phyloP scores from a whole-genome alignment of 2,113 vertebrate species.

The Solea solea region DNA sequence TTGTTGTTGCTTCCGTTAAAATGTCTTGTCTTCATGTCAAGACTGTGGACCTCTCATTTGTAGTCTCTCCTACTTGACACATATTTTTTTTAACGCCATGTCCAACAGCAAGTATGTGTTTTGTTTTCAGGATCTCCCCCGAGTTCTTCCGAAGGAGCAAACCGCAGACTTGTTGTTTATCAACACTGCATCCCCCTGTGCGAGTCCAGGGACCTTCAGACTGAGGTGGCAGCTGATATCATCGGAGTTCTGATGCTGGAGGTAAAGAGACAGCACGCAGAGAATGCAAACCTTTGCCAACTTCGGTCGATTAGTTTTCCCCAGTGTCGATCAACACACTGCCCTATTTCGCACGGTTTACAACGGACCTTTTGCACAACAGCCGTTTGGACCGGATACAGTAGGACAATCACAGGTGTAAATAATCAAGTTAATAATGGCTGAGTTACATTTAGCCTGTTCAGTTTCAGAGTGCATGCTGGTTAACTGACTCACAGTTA shows the following conservation, averaged over 20 bases:
- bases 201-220: conserved; percentile 92
- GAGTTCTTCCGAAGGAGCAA: conserved; percentile 79
- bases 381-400: no score
- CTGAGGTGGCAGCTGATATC: conserved; percentile 88
- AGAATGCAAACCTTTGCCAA: not conserved
- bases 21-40: not conserved
- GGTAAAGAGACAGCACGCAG: conserved; percentile 71
- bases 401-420: no score
- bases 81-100: no score
- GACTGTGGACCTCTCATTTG: not conserved
- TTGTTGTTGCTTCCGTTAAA: not conserved
- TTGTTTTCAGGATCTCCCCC: conserved; percentile 85
- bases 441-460: no score
- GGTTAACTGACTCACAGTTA: no score
- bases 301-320: not conserved
- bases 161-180: conserved; percentile 87
- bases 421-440: no score
- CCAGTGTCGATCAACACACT: no score
- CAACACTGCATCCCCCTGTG: conserved; percentile 88
- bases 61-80: no score
- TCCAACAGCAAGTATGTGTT: not conserved
- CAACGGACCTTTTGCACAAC: no score
- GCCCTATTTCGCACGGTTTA: no score
- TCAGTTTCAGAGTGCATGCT: no score
- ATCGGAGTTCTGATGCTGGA: conserved; percentile 95